These are phyloP conservation scores for Drosophila pegasa DNA, from an alignment of 2,888 invertebrate genomes.

Conservation along the genomic window DNA sequence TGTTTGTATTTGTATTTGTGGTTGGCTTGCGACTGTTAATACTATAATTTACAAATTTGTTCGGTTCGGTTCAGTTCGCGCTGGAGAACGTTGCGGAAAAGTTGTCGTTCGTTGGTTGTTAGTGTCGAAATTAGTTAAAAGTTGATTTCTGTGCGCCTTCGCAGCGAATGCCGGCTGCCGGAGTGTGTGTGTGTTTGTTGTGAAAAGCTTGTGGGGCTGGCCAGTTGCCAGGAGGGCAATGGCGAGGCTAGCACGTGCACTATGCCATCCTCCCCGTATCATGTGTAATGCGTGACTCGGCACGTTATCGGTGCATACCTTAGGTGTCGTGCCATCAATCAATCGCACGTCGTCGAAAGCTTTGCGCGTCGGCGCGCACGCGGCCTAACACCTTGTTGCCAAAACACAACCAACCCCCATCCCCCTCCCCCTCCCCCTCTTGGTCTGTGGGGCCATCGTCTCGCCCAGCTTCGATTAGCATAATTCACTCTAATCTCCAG, in stretches of 20 bases:
- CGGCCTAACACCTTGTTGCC: slow-evolving; percentile 26
- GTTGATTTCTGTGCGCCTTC: slow-evolving; percentile 13
- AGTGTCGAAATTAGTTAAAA: slow-evolving; percentile 31
- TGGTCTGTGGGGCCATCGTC: background rate
- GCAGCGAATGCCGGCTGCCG: slow-evolving; percentile 26
- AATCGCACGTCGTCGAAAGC: slow-evolving; percentile 32
- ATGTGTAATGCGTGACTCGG: slow-evolving; percentile 2
- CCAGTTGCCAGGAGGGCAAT: background rate
- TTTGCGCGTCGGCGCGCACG: slow-evolving; percentile 42
- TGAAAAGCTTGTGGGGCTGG: slow-evolving; percentile 29
- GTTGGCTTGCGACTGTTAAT: slow-evolving; percentile 48
- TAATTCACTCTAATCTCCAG: slow-evolving; percentile 24
- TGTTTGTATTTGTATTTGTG: slow-evolving; percentile 33
- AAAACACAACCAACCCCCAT: background rate
- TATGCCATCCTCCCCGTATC: background rate
- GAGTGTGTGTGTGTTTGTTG: background rate
- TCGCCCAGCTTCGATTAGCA: slow-evolving; percentile 40
- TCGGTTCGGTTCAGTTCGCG: slow-evolving; percentile 73
- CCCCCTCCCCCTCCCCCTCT: background rate
- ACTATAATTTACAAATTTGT: slow-evolving; percentile 75
- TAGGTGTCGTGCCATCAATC: slow-evolving; percentile 43
- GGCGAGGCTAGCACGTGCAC: slow-evolving; percentile 17
- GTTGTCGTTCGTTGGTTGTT: slow-evolving; percentile 60
- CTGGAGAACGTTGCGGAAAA: slow-evolving; percentile 76
- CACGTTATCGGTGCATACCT: slow-evolving; percentile 29